Evolutionary conservation across 2,888 invertebrate genomes (phyloP).

Genomic region (Lathronympha strigana): DNA sequence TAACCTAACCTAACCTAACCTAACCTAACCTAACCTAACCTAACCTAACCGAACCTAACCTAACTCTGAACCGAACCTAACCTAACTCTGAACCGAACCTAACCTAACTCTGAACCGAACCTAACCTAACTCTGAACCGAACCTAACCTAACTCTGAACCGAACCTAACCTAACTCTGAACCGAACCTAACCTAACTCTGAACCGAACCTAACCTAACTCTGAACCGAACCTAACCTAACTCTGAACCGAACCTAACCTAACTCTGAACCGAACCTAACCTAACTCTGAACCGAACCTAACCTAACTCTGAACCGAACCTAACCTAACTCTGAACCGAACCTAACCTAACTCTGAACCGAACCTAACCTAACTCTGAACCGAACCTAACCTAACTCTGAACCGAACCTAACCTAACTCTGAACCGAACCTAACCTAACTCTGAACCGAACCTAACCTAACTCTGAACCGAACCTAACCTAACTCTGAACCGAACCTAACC

Average conservation of each 20-base stretch:
- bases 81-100: background rate
- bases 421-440: constrained; percentile 1
- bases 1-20: constrained; percentile 6
- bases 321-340: background rate
- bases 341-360: background rate
- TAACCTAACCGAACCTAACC: constrained; percentile 4
- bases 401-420: background rate
- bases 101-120: background rate
- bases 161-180: background rate
- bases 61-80: background rate
- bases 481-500: background rate
- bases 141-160: constrained; percentile 2
- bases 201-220: constrained; percentile 1
- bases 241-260: background rate
- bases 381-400: background rate
- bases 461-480: background rate
- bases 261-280: background rate
- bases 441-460: constrained; percentile 4
- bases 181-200: background rate
- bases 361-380: constrained; percentile 2
- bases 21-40: constrained; percentile 6
- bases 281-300: background rate
- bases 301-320: background rate
- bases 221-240: constrained; percentile 4
- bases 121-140: background rate